Percentiles rank a stretch among this genome's conserved stretches.
phyloP scores from a whole-genome alignment of 2,797 vertebrate genomes.

The Ambastaia sidthimunki region DNA sequence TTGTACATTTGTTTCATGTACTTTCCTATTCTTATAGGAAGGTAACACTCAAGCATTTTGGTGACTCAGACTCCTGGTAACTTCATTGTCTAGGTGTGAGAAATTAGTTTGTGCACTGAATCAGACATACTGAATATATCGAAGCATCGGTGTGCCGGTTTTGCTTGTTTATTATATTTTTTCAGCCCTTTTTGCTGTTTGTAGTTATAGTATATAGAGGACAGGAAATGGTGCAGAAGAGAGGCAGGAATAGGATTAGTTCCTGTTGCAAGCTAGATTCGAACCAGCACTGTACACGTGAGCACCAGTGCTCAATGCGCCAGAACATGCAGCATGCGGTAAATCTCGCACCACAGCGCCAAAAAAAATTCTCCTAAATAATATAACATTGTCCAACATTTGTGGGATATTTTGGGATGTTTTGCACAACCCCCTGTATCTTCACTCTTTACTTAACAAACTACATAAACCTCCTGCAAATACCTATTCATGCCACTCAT shows the following conservation, averaged over 20 bases:
- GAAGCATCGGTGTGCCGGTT: background rate
- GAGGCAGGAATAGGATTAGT: background rate
- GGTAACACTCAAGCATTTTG: conserved; percentile 3
- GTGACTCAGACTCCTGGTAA: conserved; percentile 25
- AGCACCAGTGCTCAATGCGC: background rate
- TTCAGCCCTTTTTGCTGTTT: background rate
- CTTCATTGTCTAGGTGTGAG: conserved; percentile 11
- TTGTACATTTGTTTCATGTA: conserved; percentile 3
- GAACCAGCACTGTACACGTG: background rate
- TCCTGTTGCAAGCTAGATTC: background rate
- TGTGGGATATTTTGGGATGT: background rate
- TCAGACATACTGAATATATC: background rate
- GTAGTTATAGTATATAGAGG: background rate
- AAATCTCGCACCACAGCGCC: background rate
- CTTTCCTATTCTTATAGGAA: conserved; percentile 5
- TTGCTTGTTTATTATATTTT: background rate
- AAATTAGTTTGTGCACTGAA: background rate
- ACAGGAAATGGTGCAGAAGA: background rate
- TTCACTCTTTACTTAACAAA: background rate
- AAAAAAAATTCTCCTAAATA: background rate
- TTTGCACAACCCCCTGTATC: background rate
- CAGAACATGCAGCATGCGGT: background rate
- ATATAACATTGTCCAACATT: background rate
- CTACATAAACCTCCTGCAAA: background rate
- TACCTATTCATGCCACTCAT: conserved; percentile 21